Percentiles rank a stretch among this genome's conserved stretches.
Conservation (phyloP, 1,140 invertebrate species). For the Argopecten irradians region DNA sequence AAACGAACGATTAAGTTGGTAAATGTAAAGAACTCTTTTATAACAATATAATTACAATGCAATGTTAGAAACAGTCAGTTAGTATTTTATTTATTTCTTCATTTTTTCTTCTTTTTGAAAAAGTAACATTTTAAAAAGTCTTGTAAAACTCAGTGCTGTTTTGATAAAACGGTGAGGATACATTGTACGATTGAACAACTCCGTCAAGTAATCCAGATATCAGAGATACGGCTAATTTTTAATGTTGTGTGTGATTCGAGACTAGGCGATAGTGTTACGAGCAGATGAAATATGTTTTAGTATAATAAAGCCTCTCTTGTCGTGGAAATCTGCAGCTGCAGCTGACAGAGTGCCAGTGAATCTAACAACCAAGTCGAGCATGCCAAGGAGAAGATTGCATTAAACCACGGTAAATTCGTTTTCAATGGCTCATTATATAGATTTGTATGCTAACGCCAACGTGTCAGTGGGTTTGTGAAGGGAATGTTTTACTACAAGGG, state of each 20-base stretch:
- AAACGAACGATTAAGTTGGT: too few relatives aligned
- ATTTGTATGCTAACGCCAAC: not conserved
- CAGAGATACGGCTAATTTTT: not conserved
- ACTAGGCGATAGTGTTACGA: not conserved
- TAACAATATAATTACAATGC: too few relatives aligned
- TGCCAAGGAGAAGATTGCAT: not conserved
- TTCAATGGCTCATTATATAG: not conserved
- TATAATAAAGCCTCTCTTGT: not conserved
- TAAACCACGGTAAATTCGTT: not conserved
- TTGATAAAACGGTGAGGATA: too few relatives aligned
- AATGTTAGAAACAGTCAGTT: too few relatives aligned
- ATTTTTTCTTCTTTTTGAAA: too few relatives aligned
- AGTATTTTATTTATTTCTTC: too few relatives aligned
- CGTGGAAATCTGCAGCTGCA: slow-evolving; percentile 2
- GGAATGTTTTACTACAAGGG: not conserved
- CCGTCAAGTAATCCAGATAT: too few relatives aligned
- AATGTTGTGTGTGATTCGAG: not conserved
- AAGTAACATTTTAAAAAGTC: too few relatives aligned
- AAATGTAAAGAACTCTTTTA: too few relatives aligned
- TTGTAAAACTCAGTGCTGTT: too few relatives aligned
- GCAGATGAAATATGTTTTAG: not conserved
- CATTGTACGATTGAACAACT: too few relatives aligned
- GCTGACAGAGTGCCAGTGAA: not conserved
- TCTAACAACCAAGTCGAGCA: not conserved
- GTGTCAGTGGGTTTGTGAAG: not conserved